Evolutionary conservation across 2,113 vertebrate genomes (phyloP).

Genomic region (Callipepla californica): DNA sequence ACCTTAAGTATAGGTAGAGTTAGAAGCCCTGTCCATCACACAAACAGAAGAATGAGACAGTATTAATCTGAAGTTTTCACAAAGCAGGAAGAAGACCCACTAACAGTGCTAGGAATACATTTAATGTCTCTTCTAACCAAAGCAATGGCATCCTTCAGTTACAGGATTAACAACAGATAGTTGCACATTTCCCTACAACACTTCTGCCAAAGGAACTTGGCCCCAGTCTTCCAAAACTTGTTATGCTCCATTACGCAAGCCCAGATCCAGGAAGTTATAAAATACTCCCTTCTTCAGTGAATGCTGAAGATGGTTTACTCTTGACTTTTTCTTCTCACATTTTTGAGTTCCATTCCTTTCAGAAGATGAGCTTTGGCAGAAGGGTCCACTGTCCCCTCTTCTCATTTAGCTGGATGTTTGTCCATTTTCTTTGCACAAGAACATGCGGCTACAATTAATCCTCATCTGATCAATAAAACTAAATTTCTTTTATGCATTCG

Average conservation of each 20-base stretch:
- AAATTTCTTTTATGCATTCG: not conserved
- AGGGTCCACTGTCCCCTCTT: not conserved
- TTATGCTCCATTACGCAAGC: not conserved
- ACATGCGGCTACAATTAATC: not conserved
- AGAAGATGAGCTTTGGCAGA: not conserved
- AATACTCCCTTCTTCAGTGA: not conserved
- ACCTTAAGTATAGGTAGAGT: conserved; percentile 21
- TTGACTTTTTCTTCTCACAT: not conserved
- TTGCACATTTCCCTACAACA: conserved; percentile 1
- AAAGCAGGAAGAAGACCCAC: not conserved
- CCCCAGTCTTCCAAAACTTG: not conserved
- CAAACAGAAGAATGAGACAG: not conserved
- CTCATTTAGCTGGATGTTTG: not conserved
- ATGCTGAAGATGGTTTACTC: not conserved
- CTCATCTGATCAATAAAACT: not conserved
- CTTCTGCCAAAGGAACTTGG: conserved; percentile 18
- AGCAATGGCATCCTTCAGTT: not conserved
- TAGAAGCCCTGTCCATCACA: conserved; percentile 3
- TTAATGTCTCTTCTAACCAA: not conserved
- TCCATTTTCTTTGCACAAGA: not conserved
- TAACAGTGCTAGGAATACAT: not conserved
- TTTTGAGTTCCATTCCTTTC: not conserved
- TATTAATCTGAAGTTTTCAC: conserved; percentile 9
- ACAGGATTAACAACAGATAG: conserved; percentile 15
- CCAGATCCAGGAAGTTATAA: not conserved